Percentiles rank a stretch among this genome's conserved stretches.
phyloP scores from a whole-genome alignment of 2,113 vertebrate species.

The Nansenia antarctica region DNA sequence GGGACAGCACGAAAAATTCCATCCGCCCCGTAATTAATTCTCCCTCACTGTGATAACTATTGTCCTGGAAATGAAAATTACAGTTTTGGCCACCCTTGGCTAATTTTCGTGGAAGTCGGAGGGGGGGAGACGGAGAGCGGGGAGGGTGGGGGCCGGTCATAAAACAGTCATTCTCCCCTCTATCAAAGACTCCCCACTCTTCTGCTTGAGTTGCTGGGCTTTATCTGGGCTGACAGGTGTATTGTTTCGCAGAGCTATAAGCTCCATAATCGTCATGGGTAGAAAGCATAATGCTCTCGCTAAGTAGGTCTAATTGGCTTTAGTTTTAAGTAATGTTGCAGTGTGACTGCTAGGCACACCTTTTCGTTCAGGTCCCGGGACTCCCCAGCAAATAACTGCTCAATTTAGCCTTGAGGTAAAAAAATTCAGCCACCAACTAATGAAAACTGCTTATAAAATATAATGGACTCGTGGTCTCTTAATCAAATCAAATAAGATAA shows the following conservation, averaged over 20 bases:
- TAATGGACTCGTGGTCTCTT: conserved; percentile 96
- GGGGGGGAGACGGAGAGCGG: conserved; percentile 67
- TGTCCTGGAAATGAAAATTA: conserved; percentile 75
- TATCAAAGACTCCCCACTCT: conserved; percentile 84
- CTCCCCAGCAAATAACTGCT: conserved; percentile 89
- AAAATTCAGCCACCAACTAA: conserved; percentile 84
- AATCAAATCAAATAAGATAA: conserved; percentile 99
- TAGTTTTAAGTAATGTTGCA: conserved; percentile 94
- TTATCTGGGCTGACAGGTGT: conserved; percentile 97
- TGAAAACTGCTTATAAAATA: conserved; percentile 99
- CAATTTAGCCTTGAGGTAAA: conserved; percentile 91
- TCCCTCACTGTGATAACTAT: conserved; percentile 73
- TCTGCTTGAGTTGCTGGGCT: conserved; percentile 92
- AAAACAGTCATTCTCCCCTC: conserved; percentile 86
- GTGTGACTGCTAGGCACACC: conserved; percentile 88
- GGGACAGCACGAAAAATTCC: conserved; percentile 55
- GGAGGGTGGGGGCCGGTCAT: conserved; percentile 62
- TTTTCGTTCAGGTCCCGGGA: conserved; percentile 86
- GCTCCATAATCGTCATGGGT: conserved; percentile 92
- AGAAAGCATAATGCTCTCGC: conserved; percentile 90
- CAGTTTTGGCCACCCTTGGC: conserved; percentile 80
- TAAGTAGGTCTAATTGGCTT: conserved; percentile 99
- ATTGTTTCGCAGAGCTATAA: conserved; percentile 97
- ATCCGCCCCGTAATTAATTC: conserved; percentile 82
- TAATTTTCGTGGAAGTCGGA: conserved; percentile 70